Percentiles rank a stretch among this genome's conserved stretches.
phyloP scores from a whole-genome alignment of 2,797 vertebrate genomes.

The Philypnodon macrostomus region DNA sequence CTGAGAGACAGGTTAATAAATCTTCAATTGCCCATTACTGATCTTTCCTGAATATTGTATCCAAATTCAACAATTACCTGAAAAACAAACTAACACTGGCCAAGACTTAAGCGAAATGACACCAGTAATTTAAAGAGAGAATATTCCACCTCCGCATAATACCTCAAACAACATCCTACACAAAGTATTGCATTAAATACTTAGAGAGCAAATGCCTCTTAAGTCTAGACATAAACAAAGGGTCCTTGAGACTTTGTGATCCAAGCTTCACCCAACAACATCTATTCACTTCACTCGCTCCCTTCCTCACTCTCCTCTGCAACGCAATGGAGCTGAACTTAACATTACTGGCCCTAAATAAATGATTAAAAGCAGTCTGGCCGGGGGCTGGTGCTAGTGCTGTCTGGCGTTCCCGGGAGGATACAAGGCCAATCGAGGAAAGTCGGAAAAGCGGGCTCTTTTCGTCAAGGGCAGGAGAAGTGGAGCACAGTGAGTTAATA shows the following conservation, averaged over 20 bases:
- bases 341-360: constrained; percentile 61
- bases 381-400: constrained; percentile 29
- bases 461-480: constrained; percentile 48
- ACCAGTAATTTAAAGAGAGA: not conserved
- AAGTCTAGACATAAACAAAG: constrained; percentile 15
- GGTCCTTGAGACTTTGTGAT: constrained; percentile 50
- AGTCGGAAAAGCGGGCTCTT: constrained; percentile 34
- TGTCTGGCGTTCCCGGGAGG: constrained; percentile 34
- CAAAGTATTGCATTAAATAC: constrained; percentile 17
- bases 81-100: not conserved
- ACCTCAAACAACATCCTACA: constrained; percentile 14
- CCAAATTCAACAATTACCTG: not conserved
- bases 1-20: too few species aligned
- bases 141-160: constrained; percentile 19
- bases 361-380: constrained; percentile 72
- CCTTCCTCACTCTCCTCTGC: constrained; percentile 23
- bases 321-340: constrained; percentile 31
- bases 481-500: constrained; percentile 42
- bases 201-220: constrained; percentile 18
- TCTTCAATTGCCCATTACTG: too few species aligned
- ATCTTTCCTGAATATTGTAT: not conserved
- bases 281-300: constrained; percentile 29
- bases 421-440: constrained; percentile 39
- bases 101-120: too few species aligned
- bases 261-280: constrained; percentile 25